Base-by-base conservation (phyloP, 2,113 vertebrate genomes). In the Pachyramphus minor region DNA sequence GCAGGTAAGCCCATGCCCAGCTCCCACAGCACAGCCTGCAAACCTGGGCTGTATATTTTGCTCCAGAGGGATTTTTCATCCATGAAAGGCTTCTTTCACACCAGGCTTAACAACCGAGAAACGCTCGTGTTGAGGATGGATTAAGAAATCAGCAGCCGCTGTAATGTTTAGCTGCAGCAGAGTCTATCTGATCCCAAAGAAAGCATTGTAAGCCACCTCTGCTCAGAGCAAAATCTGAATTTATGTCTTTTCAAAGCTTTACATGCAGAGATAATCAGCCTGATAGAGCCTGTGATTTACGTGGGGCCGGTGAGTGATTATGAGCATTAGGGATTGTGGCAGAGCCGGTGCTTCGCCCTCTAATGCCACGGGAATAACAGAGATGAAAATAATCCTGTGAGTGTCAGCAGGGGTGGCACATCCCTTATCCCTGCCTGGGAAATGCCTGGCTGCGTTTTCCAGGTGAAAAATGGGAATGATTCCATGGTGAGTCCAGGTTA, bases 211-310 rank as follows among this genome's bases (percentile, higher is more conserved):
- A 97, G 91, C 68, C 75, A 41, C 49, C 79, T 44, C 7, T n/a
- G 81, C 89, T 95, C 82, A 69, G 81, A 82, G 85, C 5, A 59
- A 93, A 95, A 95, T 69, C 94, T 84, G 50, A 87, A 95, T 96
- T 96, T 95, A 95, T 93, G 90, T 94, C 60, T 90, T 95, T 84
- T 75, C 79, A 92, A 85, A 96, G 77, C 96, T 96, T 85, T 95
- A 95, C 93, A 90, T 18, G 74, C 39, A 52, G 63, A 88, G 89
- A 96, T 94, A 94, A 94, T 91, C 89, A 73, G 63, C 16, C 64
- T 75, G 95, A 94, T 78, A 80, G 90, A 89, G 93, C 25, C 27
- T 17, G 35, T 87, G 95, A 90, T 95, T 96, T 95, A 90, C 0
- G 2, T 4, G 6, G 33, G 81, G 60, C 72, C 72, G 82, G 37